Conservation (phyloP, 2,797 vertebrate species). For the Sphaeramia orbicularis region DNA sequence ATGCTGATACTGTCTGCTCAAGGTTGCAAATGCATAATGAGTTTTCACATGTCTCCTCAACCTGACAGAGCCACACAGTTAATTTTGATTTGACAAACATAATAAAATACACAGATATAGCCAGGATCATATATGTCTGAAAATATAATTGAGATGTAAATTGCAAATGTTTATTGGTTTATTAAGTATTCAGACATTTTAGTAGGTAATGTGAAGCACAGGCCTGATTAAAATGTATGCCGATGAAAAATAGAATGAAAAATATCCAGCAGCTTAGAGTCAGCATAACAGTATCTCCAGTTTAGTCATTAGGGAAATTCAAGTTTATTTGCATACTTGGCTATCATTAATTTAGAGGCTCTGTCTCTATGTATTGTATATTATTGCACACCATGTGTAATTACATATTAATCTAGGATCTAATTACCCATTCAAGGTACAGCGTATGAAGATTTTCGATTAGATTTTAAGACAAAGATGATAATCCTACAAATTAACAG, state of each 20-base stretch:
- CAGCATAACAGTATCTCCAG: background rate
- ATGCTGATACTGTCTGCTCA: background rate
- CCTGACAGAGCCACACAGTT: constrained; percentile 3
- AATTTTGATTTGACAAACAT: constrained; percentile 10
- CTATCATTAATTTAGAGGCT: constrained; percentile 5
- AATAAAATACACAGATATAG: background rate
- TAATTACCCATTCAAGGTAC: no score
- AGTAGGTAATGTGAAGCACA: background rate
- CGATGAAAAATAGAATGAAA: background rate
- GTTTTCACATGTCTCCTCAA: constrained; percentile 5
- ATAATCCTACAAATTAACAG: background rate
- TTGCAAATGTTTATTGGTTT: background rate
- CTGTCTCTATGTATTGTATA: background rate
- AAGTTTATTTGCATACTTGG: constrained; percentile 10
- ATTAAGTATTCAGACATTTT: constrained; percentile 2
- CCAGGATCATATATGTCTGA: constrained; percentile 1
- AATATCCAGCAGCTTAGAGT: background rate
- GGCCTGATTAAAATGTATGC: background rate
- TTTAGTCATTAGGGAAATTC: constrained; percentile 11
- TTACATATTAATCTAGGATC: no score
- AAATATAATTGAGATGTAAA: no score
- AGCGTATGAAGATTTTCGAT: no score
- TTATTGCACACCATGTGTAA: background rate
- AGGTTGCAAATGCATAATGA: constrained; percentile 8
- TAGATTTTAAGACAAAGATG: no score